phyloP scores from a whole-genome alignment of 35 echinoderm and acorn worm genomes.

The Hemicentrotus pulcherrimus region DNA sequence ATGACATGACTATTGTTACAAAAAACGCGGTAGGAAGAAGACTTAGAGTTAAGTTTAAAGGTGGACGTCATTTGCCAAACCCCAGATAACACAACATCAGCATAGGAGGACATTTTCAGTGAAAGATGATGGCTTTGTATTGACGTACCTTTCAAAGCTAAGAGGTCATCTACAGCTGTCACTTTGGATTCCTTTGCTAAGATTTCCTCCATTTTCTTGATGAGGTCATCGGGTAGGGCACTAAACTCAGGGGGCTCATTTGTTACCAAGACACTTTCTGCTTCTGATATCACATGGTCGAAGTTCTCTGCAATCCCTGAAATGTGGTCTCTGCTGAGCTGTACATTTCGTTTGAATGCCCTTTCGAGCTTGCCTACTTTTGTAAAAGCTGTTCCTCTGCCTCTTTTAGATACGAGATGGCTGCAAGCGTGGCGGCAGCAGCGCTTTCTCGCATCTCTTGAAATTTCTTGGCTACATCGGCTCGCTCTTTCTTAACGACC shows the following conservation, averaged over 20 bases:
- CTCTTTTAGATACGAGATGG: background rate
- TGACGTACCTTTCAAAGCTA: background rate
- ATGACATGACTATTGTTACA: background rate
- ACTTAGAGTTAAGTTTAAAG: background rate
- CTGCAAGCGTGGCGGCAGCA: background rate
- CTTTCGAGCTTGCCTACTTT: background rate
- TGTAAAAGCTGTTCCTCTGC: background rate
- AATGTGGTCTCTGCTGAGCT: background rate
- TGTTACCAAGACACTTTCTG: background rate
- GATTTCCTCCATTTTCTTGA: background rate
- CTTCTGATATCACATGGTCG: background rate
- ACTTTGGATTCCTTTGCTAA: background rate
- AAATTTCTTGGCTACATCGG: background rate
- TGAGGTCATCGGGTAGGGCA: background rate
- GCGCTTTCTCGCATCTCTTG: background rate
- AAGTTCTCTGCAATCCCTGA: background rate
- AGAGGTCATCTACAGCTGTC: background rate
- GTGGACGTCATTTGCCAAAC: background rate
- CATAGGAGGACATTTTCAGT: background rate
- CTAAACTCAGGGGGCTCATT: background rate
- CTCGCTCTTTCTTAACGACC: background rate
- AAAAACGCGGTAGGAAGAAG: background rate
- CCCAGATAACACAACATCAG: background rate
- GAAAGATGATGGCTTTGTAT: background rate
- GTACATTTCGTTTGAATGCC: background rate